Percentiles rank a stretch among this genome's conserved stretches.
phyloP scores from a whole-genome alignment of 2,797 vertebrate genomes.

The Morelia viridis region DNA sequence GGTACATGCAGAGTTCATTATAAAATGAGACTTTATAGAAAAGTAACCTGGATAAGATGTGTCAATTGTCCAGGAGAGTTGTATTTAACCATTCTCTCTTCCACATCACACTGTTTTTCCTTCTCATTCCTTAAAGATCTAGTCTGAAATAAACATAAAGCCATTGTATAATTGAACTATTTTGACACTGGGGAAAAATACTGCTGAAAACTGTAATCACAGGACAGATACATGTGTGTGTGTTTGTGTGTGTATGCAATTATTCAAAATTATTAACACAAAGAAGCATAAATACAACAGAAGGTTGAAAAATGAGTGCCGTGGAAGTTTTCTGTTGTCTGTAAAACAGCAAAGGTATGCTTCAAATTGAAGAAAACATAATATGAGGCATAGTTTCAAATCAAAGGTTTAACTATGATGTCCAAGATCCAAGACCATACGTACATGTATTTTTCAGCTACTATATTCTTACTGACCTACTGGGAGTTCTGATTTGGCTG shows the following conservation, averaged over 20 bases:
- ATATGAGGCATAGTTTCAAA: constrained; percentile 27
- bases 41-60: constrained; percentile 50
- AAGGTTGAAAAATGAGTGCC: constrained; percentile 24
- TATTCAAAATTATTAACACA: constrained; percentile 37
- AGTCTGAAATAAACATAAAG: constrained; percentile 63
- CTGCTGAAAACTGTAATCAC: constrained; percentile 43
- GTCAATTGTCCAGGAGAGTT: constrained; percentile 42
- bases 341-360: constrained; percentile 15
- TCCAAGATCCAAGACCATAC: constrained; percentile 15
- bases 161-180: constrained; percentile 48
- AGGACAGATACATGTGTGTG: constrained; percentile 11
- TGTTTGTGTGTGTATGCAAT: not conserved
- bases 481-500: not conserved
- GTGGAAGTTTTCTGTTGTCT: constrained; percentile 34
- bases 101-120: not conserved
- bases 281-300: constrained; percentile 38
- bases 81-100: constrained; percentile 35
- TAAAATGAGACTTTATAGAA: constrained; percentile 67
- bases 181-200: constrained; percentile 50
- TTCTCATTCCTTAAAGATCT: constrained; percentile 53
- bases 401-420: constrained; percentile 28
- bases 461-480: not conserved
- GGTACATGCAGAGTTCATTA: constrained; percentile 61
- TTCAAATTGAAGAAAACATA: constrained; percentile 42
- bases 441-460: constrained; percentile 17